These are phyloP conservation scores for Scartelaos histophorus DNA, from an alignment of 2,113 vertebrate species.

Conservation along the genomic window DNA sequence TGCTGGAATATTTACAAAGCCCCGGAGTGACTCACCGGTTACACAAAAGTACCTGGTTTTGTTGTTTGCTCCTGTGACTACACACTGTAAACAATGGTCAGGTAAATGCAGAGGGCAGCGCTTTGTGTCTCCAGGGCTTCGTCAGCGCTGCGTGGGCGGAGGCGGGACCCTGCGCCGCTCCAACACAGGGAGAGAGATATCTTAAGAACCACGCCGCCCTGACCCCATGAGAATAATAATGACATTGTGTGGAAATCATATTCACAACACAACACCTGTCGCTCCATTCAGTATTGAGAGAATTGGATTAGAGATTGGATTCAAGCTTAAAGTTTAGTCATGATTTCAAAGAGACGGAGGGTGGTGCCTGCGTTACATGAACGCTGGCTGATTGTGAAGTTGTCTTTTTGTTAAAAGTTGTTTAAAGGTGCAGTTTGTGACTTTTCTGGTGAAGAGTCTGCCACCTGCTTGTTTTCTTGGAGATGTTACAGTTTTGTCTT, in stretches of 20 bases:
- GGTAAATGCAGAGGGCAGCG: constrained; percentile 15
- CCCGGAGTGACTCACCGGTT: constrained; percentile 44
- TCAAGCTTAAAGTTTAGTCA: neutral
- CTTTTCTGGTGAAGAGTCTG: too few species aligned
- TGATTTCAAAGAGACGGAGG: neutral
- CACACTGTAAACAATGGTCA: constrained; percentile 25
- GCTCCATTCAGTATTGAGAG: neutral
- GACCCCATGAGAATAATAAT: constrained; percentile 10
- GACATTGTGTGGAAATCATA: constrained; percentile 29
- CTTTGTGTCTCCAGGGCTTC: constrained; percentile 18
- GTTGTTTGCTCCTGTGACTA: constrained; percentile 36
- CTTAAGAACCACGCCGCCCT: neutral
- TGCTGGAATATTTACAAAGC: constrained; percentile 25
- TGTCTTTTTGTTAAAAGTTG: too few species aligned
- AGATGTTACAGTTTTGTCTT: too few species aligned
- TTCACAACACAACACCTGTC: constrained; percentile 42
- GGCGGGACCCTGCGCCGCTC: constrained; percentile 13
- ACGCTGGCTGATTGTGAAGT: too few species aligned
- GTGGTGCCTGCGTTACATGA: too few species aligned
- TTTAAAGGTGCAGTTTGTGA: too few species aligned
- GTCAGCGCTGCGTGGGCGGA: constrained; percentile 15
- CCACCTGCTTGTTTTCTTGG: too few species aligned
- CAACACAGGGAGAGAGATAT: constrained; percentile 13
- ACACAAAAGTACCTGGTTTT: constrained; percentile 44
- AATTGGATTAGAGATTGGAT: neutral